Evolutionary conservation across 2,888 invertebrate genomes (phyloP), one percentile per base, ranked within the genome.

Genomic region (Argyresthia albistria): DNA sequence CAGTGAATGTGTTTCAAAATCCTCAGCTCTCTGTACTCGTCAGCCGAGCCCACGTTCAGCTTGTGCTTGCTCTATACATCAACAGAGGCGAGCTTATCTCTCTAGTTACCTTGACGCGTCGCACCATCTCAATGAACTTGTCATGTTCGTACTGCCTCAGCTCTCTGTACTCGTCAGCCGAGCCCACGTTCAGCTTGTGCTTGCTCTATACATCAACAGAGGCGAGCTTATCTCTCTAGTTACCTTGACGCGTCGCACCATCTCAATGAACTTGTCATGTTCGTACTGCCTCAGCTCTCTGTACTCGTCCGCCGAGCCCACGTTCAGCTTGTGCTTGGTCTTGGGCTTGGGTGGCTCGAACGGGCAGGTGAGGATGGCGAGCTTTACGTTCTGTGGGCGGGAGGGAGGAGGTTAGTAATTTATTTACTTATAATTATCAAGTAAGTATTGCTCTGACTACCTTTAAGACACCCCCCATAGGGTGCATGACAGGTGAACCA

Each of bases 21-120:
- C n/a, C 98, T 89, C 53, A 99, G 89, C 58, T 95, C 94, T 64
- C 93, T 93, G 88, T 98, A 99, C 76, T 98, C 98, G 61, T 98
- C 98, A 0, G 97, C 97, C 0, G 95, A 96, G 50, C 95, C 95
- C 9, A 99, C 96, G 65, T 99, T 98, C 70, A 99, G 91, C 95
- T 99, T 99, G 90, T 99, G 98, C 87, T 99, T 99, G 63, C 99
- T 99, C 89, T 99, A n/a, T n/a, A n/a, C n/a, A n/a, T n/a, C n/a
- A n/a, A n/a, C n/a, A n/a, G n/a, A n/a, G n/a, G n/a, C n/a, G n/a
- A n/a, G n/a, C n/a, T n/a, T n/a, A n/a, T n/a, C n/a, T n/a, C n/a
- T n/a, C n/a, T n/a, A n/a, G n/a, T 25, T 42, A 86, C 87, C 83
- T 88, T 84, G 58, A 92, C 92, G 60, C 90, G 89, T 50, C 91